Base-by-base conservation (phyloP, 2,888 invertebrate genomes). In the Cantharis nigra region DNA sequence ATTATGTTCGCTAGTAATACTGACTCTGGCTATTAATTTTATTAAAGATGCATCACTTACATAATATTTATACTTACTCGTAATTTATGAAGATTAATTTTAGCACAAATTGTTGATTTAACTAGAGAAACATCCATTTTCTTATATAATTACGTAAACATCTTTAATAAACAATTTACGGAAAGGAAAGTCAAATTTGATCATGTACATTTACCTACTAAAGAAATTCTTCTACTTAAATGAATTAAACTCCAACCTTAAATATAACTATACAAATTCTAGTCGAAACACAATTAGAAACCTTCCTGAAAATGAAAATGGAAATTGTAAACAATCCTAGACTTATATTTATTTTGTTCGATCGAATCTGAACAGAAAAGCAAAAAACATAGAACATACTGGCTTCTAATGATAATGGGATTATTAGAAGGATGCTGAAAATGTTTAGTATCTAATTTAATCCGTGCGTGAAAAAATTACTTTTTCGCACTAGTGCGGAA, bases 41-140 rank as follows among this genome's bases (percentile, higher is more conserved):
- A 49, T 49, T 49, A 20, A 67, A 67, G 26, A 23, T 67, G 65
- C 20, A 67, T 67, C 65, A 67, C 23, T 67, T 23, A 67, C 26
- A 67, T 67, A 23, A 67, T 67, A 67, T 23, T 67, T n/a, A 67
- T 67, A 67, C 13, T 67, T 67, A 67, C 65, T n/a, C 4, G 65
- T 67, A 67, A 67, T 26, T 67, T 67, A 67, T 67, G 65, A 67
- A 67, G 65, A 67, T 67, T 23, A 67, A 67, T 67, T 26, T 67
- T 23, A 67, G 65, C 49, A 49, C 49, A 49, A 49, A 49, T 49
- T 49, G 49, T 49, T 49, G 49, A 49, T 49, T 49, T 49, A 49
- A 49, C 13, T 49, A 49, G 13, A 49, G 49, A 49, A 49, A 49
- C 49, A 49, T 49, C n/a, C 49, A 49, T 49, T 49, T 49, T 49